Evolutionary conservation across 2,113 vertebrate genomes (phyloP).

Genomic region (Semicossyphus pulcher): DNA sequence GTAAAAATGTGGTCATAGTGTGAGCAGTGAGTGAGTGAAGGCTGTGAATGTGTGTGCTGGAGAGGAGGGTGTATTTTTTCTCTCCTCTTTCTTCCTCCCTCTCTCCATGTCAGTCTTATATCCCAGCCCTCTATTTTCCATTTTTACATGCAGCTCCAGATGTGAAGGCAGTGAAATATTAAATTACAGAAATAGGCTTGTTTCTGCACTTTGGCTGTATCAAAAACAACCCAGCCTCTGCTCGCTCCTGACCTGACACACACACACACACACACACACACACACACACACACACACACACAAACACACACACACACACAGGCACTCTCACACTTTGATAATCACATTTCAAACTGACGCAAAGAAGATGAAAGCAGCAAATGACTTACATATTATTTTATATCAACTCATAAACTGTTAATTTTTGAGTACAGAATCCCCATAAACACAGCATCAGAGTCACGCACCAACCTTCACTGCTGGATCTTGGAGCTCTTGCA

Average conservation of each 20-base stretch:
- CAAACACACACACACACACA: slow-evolving; percentile 45
- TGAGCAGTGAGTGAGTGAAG: slow-evolving; percentile 64
- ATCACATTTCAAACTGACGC: slow-evolving; percentile 34
- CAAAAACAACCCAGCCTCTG: slow-evolving; percentile 81
- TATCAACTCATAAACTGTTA: neutral
- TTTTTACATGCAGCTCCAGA: slow-evolving; percentile 87
- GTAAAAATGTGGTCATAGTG: slow-evolving; percentile 67
- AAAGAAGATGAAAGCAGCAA: slow-evolving; percentile 7
- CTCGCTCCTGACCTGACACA: slow-evolving; percentile 58
- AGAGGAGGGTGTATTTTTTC: slow-evolving; percentile 74
- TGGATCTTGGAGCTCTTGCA: neutral
- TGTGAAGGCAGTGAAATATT: slow-evolving; percentile 87
- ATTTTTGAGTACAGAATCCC: neutral
- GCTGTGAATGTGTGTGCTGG: slow-evolving; percentile 67
- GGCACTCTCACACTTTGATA: slow-evolving; percentile 46
- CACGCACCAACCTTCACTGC: slow-evolving; percentile 1
- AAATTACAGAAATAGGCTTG: slow-evolving; percentile 86
- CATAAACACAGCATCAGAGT: neutral
- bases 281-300: slow-evolving; percentile 53
- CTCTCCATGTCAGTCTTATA: slow-evolving; percentile 78
- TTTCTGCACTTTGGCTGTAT: slow-evolving; percentile 83
- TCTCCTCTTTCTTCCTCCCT: slow-evolving; percentile 69
- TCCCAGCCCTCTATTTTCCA: slow-evolving; percentile 85
- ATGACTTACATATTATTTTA: neutral
- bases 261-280: slow-evolving; percentile 24